Evolutionary conservation across 2,888 invertebrate species (phyloP), one percentile per base, ranked within the genome.

Genomic region (Branchipolynoe longqiensis): DNA sequence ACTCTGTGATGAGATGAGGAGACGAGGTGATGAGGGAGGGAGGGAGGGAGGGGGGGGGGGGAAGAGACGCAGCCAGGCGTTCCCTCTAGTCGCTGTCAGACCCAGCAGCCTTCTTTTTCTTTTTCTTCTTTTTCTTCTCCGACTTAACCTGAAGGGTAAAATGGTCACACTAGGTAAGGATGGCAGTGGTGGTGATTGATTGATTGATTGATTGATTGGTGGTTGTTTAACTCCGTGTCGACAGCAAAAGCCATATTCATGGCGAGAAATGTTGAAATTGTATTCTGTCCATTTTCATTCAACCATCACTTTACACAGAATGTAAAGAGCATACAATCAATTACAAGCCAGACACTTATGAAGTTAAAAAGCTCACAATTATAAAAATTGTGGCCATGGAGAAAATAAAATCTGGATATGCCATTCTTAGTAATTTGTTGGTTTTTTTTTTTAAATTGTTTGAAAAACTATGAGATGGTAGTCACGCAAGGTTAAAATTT

Each of bases 91-190:
- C 82, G 54, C 82, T 82, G 58, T 83, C 83, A 41, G 59, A 56
- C 14, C 31, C 58, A 25, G 62, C 64, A 62, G 74, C 78, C 18
- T 4, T 8, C 38, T 85, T 85, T 62, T 85, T 85, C 28, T 85
- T 85, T 78, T 85, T 85, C 41, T 85, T 85, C 78, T 85, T 85
- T 58, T 85, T 85, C 40, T 85, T 85, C 41, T 85, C 78, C 58
- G 74, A 56, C 33, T 74, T n/a, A 6, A 25, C 83, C 84, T 84
- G 54, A 3, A 84, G 25, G 58, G 12, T 18, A 22, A 56, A 40
- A 36, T 6, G 36, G 28, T 33, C 22, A 74, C 1, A 25, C 3
- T 54, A 12, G 18, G 56, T 81, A 12, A 41, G 12, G 8, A 1
- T 28, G 22, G 18, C 33, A 28, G 1, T 14, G 28, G 8, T 0